Percentiles rank a stretch among this genome's conserved stretches.
Evolutionary conservation across 2,113 vertebrate genomes (phyloP).

Genomic region (Carassius auratus): DNA sequence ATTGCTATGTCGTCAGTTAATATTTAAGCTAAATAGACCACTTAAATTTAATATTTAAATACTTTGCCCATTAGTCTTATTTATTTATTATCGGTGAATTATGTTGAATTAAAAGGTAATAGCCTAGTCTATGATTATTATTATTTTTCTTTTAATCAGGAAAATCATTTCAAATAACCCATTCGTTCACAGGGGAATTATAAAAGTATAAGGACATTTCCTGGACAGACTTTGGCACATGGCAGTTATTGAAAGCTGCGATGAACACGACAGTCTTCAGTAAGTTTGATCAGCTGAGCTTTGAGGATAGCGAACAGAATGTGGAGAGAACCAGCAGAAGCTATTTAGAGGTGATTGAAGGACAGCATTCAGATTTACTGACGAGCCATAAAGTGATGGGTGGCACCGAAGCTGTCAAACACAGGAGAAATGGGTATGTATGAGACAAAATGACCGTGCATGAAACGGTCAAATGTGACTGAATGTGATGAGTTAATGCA

Average conservation of each 20-base stretch:
- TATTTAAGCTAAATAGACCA: background rate
- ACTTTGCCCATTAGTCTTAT: background rate
- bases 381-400: conserved; percentile 84
- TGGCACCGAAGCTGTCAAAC: conserved; percentile 86
- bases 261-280: conserved; percentile 97
- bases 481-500: background rate
- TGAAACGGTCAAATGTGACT: background rate
- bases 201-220: too few relatives aligned
- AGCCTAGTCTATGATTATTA: too few relatives aligned
- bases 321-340: conserved; percentile 85
- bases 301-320: conserved; percentile 85
- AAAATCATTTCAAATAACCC: background rate
- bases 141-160: background rate
- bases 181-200: conserved; percentile 60
- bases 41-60: background rate
- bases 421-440: conserved; percentile 87
- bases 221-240: conserved; percentile 9
- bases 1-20: background rate
- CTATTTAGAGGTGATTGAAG: conserved; percentile 86
- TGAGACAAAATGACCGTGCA: background rate
- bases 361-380: conserved; percentile 81
- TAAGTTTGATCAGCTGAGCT: conserved; percentile 89
- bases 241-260: conserved; percentile 54
- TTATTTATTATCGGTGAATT: background rate
- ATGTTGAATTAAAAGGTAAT: background rate